Conservation (phyloP, 2,113 vertebrate species). For the Otolemur garnettii region DNA sequence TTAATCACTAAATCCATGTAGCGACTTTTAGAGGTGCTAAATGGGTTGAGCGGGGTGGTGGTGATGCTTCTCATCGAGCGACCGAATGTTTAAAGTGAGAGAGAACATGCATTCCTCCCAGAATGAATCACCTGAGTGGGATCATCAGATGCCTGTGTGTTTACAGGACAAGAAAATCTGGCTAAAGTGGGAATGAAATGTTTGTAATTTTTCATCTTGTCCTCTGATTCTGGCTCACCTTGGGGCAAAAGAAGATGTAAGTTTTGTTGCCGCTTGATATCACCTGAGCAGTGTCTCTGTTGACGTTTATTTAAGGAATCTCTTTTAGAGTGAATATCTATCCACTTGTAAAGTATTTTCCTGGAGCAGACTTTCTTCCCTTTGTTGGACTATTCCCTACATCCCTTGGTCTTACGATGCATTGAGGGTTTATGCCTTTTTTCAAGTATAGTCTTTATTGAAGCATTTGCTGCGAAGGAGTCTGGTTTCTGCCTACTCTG, state of each 20-base stretch:
- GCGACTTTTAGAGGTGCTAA: conserved; percentile 77
- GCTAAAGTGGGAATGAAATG: not conserved
- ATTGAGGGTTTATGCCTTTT: conserved; percentile 61
- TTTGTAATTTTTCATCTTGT: not conserved
- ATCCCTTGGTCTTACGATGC: conserved; percentile 52
- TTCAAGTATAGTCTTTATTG: not conserved
- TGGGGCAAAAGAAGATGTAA: not conserved
- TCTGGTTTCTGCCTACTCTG: not conserved
- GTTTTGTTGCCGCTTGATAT: not conserved
- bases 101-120: not conserved
- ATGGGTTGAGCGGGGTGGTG: conserved; percentile 12
- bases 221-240: not conserved
- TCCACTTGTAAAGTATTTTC: conserved; percentile 54
- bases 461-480: conserved; percentile 33
- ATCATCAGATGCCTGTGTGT: not conserved
- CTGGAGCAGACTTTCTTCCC: conserved; percentile 50
- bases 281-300: not conserved
- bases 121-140: not conserved
- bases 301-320: conserved; percentile 45
- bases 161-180: conserved; percentile 45
- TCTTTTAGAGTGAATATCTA: conserved; percentile 50
- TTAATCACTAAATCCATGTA: conserved; percentile 80
- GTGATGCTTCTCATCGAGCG: conserved; percentile 44
- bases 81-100: conserved; percentile 48
- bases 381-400: conserved; percentile 65